Evolutionary conservation across 2,113 vertebrate genomes (phyloP).

Genomic region (Hydropotes inermis): DNA sequence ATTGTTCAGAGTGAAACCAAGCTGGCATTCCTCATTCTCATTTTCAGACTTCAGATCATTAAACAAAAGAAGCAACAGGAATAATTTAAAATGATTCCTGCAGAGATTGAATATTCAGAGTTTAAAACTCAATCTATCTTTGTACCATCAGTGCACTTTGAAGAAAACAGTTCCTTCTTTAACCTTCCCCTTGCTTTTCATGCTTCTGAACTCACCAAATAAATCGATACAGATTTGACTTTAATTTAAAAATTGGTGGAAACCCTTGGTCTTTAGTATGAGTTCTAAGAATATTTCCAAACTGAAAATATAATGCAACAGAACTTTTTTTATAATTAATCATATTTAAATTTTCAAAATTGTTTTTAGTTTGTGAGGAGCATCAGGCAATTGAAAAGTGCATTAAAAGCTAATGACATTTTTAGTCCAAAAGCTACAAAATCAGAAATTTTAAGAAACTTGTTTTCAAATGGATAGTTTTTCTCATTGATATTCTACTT

Average conservation of each 20-base stretch:
- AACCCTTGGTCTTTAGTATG: not conserved
- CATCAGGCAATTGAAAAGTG: not conserved
- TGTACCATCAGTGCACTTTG: not conserved
- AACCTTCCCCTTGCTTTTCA: not conserved
- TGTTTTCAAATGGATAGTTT: not conserved
- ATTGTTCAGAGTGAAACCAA: slow-evolving; percentile 11
- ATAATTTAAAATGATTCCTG: slow-evolving; percentile 9
- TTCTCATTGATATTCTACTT: not conserved
- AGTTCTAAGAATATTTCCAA: not conserved
- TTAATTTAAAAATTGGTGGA: not conserved
- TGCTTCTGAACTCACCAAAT: not conserved
- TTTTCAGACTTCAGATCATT: slow-evolving; percentile 19
- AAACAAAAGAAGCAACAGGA: slow-evolving; percentile 26
- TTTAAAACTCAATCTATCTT: not conserved
- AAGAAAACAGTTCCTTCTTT: not conserved
- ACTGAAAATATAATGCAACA: not conserved
- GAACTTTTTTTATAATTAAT: not conserved
- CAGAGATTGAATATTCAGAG: not conserved
- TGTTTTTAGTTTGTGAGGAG: not conserved
- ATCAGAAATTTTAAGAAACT: not conserved
- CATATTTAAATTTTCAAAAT: not conserved
- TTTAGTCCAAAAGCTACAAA: not conserved
- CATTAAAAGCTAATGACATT: not conserved
- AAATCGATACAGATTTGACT: not conserved
- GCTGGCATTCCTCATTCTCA: not conserved